These are phyloP conservation scores for Iselma pallidipennis DNA, from an alignment of 2,888 invertebrate genomes.

Conservation along the genomic window DNA sequence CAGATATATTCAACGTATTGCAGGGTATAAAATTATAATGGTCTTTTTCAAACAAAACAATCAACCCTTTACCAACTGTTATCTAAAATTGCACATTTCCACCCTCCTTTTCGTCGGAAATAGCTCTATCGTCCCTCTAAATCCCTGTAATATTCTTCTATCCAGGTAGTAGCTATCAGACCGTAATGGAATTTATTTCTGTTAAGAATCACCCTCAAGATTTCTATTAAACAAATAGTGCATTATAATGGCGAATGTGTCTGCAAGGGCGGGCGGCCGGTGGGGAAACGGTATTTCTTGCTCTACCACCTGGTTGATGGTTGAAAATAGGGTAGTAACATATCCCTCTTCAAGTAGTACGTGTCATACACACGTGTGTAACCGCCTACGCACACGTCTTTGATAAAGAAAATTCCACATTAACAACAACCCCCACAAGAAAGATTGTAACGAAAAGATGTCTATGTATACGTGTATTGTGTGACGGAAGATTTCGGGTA, in stretches of 20 bases:
- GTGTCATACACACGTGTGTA: slow-evolving; percentile 1
- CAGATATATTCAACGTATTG: too few relatives aligned
- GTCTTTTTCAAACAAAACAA: too few relatives aligned
- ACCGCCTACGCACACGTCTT: background rate
- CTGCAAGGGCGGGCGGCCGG: too few relatives aligned
- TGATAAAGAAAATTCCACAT: background rate
- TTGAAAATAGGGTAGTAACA: background rate
- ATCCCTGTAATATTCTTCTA: background rate
- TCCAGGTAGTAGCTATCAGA: background rate
- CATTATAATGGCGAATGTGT: too few relatives aligned
- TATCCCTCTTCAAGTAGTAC: background rate
- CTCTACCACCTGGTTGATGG: background rate
- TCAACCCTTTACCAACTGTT: background rate
- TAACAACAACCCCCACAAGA: background rate
- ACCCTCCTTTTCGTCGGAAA: slow-evolving; percentile 2
- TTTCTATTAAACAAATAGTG: too few relatives aligned
- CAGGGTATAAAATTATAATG: too few relatives aligned
- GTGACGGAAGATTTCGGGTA: background rate
- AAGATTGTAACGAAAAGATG: background rate
- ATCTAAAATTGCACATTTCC: slow-evolving; percentile 30
- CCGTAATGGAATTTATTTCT: too few relatives aligned
- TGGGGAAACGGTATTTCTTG: too few relatives aligned
- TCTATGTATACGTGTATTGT: background rate
- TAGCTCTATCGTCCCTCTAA: background rate
- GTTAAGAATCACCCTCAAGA: background rate